A percentile compares a stretch with the other conserved stretches of the same genome.
Evolutionary conservation across 2,888 invertebrate species (phyloP).

Genomic region (Chesias legatella): DNA sequence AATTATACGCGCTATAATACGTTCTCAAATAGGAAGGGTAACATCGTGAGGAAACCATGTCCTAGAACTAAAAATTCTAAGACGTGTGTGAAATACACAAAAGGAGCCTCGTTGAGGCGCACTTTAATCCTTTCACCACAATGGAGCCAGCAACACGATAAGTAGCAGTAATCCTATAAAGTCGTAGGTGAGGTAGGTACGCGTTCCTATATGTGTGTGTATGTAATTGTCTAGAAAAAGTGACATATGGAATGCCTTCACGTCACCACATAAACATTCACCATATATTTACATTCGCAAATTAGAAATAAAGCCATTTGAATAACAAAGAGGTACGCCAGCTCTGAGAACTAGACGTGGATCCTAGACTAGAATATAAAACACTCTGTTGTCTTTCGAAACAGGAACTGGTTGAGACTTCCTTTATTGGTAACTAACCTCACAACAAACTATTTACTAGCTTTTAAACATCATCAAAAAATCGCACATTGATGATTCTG

Average conservation of each 20-base stretch:
- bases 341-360: conserved; percentile 38
- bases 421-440: conserved; percentile 24
- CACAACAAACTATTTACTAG: too few species aligned
- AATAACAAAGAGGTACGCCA: conserved; percentile 37
- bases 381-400: conserved; percentile 15
- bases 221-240: neutral
- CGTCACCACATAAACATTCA: neutral
- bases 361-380: conserved; percentile 7
- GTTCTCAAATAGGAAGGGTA: too few species aligned
- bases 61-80: too few species aligned
- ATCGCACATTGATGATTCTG: too few species aligned
- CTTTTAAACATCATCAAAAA: too few species aligned
- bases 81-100: too few species aligned
- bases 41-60: too few species aligned
- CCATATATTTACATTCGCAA: conserved; percentile 3
- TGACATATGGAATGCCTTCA: neutral
- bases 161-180: too few species aligned
- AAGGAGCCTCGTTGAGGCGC: too few species aligned
- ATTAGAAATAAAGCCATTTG: conserved; percentile 12
- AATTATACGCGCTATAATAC: too few species aligned
- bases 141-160: too few species aligned
- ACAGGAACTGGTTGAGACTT: conserved; percentile 39
- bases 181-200: neutral
- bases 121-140: too few species aligned
- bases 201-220: neutral